phyloP scores from a whole-genome alignment of 2,113 vertebrate species.

The Chamaetylas fuelleborni region DNA sequence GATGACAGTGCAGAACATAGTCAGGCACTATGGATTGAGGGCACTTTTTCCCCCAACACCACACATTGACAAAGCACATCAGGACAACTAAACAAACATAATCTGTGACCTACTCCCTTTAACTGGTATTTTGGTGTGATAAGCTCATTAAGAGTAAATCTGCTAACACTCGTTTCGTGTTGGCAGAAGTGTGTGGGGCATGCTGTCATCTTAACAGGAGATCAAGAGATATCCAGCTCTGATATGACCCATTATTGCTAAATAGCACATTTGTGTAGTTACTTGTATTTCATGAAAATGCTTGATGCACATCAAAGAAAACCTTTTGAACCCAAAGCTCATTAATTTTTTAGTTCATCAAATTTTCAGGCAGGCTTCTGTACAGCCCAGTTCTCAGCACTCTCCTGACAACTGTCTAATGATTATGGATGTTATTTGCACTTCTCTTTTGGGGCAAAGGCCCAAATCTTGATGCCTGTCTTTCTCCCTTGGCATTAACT shows the following conservation, averaged over 20 bases:
- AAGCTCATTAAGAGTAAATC: conserved; percentile 70
- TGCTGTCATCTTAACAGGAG: conserved; percentile 61
- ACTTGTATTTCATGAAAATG: conserved; percentile 49
- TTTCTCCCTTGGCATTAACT: conserved; percentile 36
- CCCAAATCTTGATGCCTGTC: conserved; percentile 29
- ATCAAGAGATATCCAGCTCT: conserved; percentile 42
- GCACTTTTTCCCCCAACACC: background rate
- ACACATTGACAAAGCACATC: background rate
- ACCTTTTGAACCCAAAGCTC: conserved; percentile 61
- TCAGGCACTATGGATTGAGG: background rate
- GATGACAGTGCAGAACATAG: background rate
- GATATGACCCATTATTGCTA: conserved; percentile 51
- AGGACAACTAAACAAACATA: conserved; percentile 49
- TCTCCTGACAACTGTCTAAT: conserved; percentile 44
- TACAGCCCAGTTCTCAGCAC: conserved; percentile 6
- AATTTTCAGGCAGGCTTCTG: conserved; percentile 26
- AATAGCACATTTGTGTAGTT: conserved; percentile 62
- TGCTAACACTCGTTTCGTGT: conserved; percentile 47
- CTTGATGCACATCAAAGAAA: conserved; percentile 65
- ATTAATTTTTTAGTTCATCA: conserved; percentile 64
- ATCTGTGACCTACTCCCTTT: conserved; percentile 62
- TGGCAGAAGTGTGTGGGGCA: conserved; percentile 28
- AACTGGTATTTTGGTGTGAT: conserved; percentile 46
- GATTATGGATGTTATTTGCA: conserved; percentile 62
- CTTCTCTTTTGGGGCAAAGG: conserved; percentile 33